Conservation (phyloP, 2,797 vertebrate genomes). For the Manis javanica region DNA sequence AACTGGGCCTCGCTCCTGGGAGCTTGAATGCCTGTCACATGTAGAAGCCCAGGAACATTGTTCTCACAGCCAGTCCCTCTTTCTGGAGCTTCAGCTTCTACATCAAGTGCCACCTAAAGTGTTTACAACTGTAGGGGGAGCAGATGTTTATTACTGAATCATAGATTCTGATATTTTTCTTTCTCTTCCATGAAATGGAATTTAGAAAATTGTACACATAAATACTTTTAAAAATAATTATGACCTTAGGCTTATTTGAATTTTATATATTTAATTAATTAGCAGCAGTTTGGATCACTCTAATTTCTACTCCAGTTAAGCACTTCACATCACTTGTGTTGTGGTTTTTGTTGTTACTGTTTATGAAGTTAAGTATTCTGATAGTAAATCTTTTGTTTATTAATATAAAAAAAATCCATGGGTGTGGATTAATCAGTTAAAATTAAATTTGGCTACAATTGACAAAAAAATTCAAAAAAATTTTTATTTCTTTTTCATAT, state of each 20-base stretch:
- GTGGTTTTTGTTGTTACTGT: background rate
- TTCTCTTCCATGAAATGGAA: background rate
- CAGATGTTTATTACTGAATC: background rate
- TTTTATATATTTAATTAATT: background rate
- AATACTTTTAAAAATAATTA: background rate
- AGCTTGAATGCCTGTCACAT: background rate
- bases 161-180: background rate
- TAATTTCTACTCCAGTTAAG: slow-evolving; percentile 2
- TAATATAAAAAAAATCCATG: background rate
- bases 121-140: background rate
- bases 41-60: background rate
- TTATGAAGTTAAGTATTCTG: background rate
- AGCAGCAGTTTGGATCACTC: background rate
- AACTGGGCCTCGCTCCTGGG: background rate
- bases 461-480: background rate
- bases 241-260: background rate
- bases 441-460: background rate
- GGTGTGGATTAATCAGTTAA: background rate
- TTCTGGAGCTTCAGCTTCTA: background rate
- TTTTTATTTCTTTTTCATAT: background rate
- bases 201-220: background rate
- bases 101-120: background rate
- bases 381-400: background rate
- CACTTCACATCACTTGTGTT: background rate
- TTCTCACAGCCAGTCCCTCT: background rate